These are phyloP conservation scores for human DNA, from an alignment of 2,113 vertebrate genomes.

Conservation along the genomic window GRCh38 chr12:130686501-130687000, in stretches of 20 bases:
- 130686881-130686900: accelerated
- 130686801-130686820: neutral
- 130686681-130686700: accelerated
- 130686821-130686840: no score
- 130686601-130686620: neutral
- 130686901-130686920: accelerated
- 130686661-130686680: neutral
- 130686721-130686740: neutral
- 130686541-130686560: neutral
- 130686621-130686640: accelerated
- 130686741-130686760: neutral
- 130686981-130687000: accelerated
- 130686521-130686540: neutral
- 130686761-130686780: neutral
- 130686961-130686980: accelerated
- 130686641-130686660: neutral
- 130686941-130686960: accelerated
- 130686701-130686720: neutral
- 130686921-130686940: accelerated
- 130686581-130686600: neutral
- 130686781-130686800: neutral
- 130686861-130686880: neutral
- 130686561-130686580: accelerated
- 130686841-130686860: neutral
- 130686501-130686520: accelerated